Percentiles rank a stretch among this genome's conserved stretches.
These are phyloP conservation scores for Larimichthys crocea DNA, from an alignment of 2,113 vertebrate genomes.

Conservation along the genomic window DNA sequence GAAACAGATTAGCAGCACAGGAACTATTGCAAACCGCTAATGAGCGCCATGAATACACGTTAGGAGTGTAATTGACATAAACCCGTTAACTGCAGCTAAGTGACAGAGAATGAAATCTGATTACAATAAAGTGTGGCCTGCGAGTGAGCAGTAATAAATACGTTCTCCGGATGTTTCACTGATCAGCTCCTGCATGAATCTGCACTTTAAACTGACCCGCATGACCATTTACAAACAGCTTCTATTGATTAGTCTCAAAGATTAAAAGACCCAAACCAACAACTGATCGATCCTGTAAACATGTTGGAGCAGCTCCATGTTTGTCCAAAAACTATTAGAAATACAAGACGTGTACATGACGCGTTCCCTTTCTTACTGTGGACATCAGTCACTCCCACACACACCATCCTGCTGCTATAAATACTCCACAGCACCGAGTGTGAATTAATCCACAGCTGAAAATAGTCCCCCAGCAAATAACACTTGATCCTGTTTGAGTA, in stretches of 20 bases:
- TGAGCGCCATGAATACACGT: conserved; percentile 56
- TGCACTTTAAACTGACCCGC: neutral
- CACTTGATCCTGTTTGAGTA: neutral
- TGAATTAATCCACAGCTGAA: neutral
- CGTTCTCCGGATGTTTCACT: neutral
- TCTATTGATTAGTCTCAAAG: too few species aligned
- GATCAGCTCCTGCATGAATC: neutral
- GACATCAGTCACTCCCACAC: neutral
- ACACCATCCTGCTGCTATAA: neutral
- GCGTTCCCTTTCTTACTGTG: neutral
- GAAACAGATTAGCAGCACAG: conserved; percentile 56
- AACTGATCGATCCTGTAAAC: neutral
- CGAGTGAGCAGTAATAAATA: conserved; percentile 20
- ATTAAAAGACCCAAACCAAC: neutral
- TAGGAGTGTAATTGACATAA: conserved; percentile 54
- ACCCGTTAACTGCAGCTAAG: conserved; percentile 47
- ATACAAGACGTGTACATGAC: neutral
- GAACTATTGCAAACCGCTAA: conserved; percentile 54
- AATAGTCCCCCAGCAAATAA: neutral
- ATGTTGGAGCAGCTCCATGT: neutral
- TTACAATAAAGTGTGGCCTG: conserved; percentile 31
- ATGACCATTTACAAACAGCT: neutral
- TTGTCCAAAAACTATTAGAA: neutral
- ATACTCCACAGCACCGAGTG: neutral
- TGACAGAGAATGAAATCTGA: conserved; percentile 57